Evolutionary conservation across 2,797 vertebrate genomes (phyloP).

Genomic region (Anolis apletophallus): DNA sequence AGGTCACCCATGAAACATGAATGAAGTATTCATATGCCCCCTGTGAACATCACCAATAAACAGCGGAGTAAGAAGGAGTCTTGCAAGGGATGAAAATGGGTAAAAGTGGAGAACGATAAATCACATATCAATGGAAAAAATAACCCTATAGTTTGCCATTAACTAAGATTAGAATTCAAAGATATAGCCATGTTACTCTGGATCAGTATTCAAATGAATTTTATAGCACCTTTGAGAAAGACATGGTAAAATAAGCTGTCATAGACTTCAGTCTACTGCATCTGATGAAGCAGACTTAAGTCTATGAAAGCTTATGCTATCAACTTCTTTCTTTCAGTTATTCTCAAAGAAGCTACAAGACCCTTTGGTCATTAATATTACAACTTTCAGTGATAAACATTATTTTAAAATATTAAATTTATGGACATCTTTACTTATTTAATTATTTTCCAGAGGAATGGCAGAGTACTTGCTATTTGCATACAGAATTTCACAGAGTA

Average conservation of each 20-base stretch:
- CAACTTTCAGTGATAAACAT: not conserved
- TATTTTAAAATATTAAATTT: not conserved
- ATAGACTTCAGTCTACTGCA: too few relatives aligned
- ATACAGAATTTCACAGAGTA: not conserved
- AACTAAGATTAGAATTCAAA: not conserved
- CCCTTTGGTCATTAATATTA: not conserved
- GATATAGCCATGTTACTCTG: too few relatives aligned
- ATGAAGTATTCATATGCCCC: not conserved
- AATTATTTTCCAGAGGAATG: not conserved
- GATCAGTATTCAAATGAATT: too few relatives aligned
- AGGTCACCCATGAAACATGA: slow-evolving; percentile 5
- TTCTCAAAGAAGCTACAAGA: too few relatives aligned
- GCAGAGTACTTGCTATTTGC: not conserved
- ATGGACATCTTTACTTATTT: not conserved
- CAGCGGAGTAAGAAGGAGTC: not conserved
- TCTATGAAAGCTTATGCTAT: too few relatives aligned
- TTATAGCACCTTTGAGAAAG: too few relatives aligned
- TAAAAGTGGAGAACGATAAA: too few relatives aligned
- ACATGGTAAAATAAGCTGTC: too few relatives aligned
- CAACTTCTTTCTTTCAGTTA: too few relatives aligned
- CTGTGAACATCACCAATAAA: not conserved
- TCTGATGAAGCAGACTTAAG: too few relatives aligned
- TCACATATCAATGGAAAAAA: too few relatives aligned
- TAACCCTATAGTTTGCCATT: not conserved
- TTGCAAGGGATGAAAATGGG: not conserved